Evolutionary conservation across 2,888 invertebrate genomes (phyloP), one percentile per base, ranked within the genome.

Genomic region (Agrilus mali): DNA sequence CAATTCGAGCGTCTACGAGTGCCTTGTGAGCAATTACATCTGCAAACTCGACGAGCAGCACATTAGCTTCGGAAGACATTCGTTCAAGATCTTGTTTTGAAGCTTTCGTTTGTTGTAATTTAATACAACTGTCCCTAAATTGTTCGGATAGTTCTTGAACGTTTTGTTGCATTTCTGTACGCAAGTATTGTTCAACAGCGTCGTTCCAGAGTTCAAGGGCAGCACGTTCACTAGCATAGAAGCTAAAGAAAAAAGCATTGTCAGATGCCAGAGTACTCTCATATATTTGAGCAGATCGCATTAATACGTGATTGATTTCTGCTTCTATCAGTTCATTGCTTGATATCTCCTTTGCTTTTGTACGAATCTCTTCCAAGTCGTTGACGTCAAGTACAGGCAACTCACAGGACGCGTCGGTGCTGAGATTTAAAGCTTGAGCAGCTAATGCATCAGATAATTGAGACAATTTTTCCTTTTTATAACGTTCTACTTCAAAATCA

Each of bases 201-300:
- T 82, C 82, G 50, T 81, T 78, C 77, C 85, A 85, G 44, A 78
- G 73, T 61, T 86, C 86, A 40, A 85, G 69, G 41, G 78, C 78
- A 3, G 81, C 74, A 48, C 79, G 73, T 60, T 83, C 82, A 46
- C 76, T 75, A 7, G 78, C 76, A n/a, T 76, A 75, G 16, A 80
- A 71, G 47, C 77, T 77, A 55, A 78, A 77, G 42, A 77, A 74
- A 39, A 71, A 70, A 48, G 65, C 61, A 20, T 75, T 70, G 48
- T 76, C 71, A 5, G 63, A 65, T 12, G 69, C 64, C 22, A 60
- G 50, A 34, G 74, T 73, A 32, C 67, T 69, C 55, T 82, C 83
- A 60, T 83, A 82, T 4, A 76, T 68, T 56, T 79, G 78, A 5
- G 82, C 82, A 44, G 81, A 83, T 34, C 80, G 73, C 55, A 74